These are phyloP conservation scores for Pseudopleuronectes americanus DNA, from an alignment of 2,797 vertebrate genomes.

Conservation along the genomic window DNA sequence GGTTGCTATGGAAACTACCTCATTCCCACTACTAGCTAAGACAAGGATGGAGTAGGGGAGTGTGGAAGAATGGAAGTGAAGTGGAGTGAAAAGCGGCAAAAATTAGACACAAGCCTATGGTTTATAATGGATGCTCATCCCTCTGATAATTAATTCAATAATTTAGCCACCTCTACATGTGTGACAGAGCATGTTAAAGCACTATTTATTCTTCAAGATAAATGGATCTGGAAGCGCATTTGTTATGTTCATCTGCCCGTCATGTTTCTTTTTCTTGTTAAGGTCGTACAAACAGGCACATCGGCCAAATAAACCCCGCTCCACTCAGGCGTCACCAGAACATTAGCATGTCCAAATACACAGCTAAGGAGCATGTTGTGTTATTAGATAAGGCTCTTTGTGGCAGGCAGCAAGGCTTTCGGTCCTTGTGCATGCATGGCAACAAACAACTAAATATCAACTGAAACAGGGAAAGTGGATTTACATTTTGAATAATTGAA, in stretches of 20 bases:
- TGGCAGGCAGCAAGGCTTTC: slow-evolving; percentile 5
- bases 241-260: slow-evolving; percentile 12
- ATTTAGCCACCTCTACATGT: neutral
- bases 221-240: neutral
- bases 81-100: slow-evolving; percentile 22
- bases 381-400: slow-evolving; percentile 12
- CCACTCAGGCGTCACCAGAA: slow-evolving; percentile 13
- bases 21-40: slow-evolving; percentile 61
- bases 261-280: slow-evolving; percentile 3
- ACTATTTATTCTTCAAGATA: neutral
- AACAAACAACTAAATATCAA: neutral
- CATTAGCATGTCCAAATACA: slow-evolving; percentile 20
- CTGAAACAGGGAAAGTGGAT: neutral
- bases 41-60: slow-evolving; percentile 60
- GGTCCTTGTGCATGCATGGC: neutral
- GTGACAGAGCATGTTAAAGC: neutral
- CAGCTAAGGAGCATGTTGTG: slow-evolving; percentile 1
- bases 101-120: neutral
- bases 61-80: slow-evolving; percentile 37
- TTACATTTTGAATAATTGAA: slow-evolving; percentile 2
- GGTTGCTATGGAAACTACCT: slow-evolving; percentile 85
- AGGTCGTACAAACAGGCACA: slow-evolving; percentile 19
- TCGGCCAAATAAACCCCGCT: slow-evolving; percentile 25
- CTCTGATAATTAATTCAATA: slow-evolving; percentile 3
- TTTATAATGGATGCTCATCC: slow-evolving; percentile 3